A percentile compares a stretch with the other conserved stretches of the same genome.
These are phyloP conservation scores for Paratilapia polleni DNA, from an alignment of 2,113 vertebrate genomes.

Conservation along the genomic window DNA sequence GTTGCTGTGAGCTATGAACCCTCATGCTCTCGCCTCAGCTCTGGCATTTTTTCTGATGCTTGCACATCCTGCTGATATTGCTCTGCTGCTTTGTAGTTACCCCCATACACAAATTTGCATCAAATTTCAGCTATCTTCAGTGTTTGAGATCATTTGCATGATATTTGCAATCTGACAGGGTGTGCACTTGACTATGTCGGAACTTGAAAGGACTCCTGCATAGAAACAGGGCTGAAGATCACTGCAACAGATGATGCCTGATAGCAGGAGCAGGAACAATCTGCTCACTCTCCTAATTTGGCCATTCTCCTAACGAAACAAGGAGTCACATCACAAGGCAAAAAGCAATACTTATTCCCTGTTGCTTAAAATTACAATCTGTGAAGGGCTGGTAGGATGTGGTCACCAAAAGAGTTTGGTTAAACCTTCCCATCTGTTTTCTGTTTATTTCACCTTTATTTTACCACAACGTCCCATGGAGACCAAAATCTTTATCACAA, in stretches of 20 bases:
- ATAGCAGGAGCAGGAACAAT: neutral
- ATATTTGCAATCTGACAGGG: slow-evolving; percentile 49
- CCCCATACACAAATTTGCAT: slow-evolving; percentile 43
- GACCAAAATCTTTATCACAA: neutral
- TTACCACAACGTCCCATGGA: fast-evolving
- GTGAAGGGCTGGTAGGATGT: neutral
- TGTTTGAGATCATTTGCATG: slow-evolving; percentile 57
- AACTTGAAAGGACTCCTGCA: slow-evolving; percentile 9
- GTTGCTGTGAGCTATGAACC: slow-evolving; percentile 42
- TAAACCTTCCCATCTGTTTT: neutral
- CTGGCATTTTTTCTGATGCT: slow-evolving; percentile 35
- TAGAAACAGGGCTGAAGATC: slow-evolving; percentile 2
- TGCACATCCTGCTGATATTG: slow-evolving; percentile 36
- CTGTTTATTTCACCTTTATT: neutral
- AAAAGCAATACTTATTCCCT: neutral
- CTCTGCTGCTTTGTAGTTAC: slow-evolving; percentile 41
- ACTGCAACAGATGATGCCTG: slow-evolving; percentile 4
- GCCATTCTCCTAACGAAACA: neutral
- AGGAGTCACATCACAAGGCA: neutral
- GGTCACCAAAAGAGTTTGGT: neutral
- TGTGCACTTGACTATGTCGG: slow-evolving; percentile 34
- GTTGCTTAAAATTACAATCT: neutral
- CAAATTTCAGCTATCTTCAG: slow-evolving; percentile 31
- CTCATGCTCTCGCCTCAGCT: neutral
- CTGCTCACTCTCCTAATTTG: slow-evolving; percentile 15